These are phyloP conservation scores for Varanus komodoensis DNA, from an alignment of 2,113 vertebrate genomes.

Conservation along the genomic window DNA sequence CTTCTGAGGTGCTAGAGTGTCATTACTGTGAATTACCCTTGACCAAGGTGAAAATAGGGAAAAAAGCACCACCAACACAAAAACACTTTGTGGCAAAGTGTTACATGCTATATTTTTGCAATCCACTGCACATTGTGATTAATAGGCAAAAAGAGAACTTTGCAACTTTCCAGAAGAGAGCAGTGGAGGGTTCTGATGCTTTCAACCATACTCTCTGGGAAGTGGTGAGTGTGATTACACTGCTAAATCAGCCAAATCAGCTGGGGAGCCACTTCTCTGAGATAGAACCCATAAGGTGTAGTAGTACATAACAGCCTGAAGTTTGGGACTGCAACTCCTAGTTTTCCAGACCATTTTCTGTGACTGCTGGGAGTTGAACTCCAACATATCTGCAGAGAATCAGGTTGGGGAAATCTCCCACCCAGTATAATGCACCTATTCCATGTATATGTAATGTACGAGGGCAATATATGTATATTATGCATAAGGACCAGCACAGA, in stretches of 20 bases:
- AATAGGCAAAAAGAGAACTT: neutral
- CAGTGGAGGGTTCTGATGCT: neutral
- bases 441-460: neutral
- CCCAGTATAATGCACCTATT: neutral
- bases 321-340: neutral
- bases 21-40: slow-evolving; percentile 36
- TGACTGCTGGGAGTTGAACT: neutral
- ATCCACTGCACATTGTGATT: neutral
- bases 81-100: neutral
- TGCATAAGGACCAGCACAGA: neutral
- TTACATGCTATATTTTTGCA: neutral
- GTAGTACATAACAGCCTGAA: neutral
- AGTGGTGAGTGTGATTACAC: neutral
- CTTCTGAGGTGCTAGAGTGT: neutral
- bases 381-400: neutral
- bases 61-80: neutral
- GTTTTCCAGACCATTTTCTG: neutral
- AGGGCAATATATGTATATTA: too few species aligned
- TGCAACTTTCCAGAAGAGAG: neutral
- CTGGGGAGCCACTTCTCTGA: neutral
- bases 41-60: slow-evolving; percentile 1
- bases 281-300: neutral
- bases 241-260: neutral
- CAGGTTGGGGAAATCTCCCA: neutral
- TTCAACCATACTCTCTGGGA: neutral